A percentile compares a stretch with the other conserved stretches of the same genome.
These are phyloP conservation scores for Chauna torquata DNA, from an alignment of 2,113 vertebrate species.

Conservation along the genomic window DNA sequence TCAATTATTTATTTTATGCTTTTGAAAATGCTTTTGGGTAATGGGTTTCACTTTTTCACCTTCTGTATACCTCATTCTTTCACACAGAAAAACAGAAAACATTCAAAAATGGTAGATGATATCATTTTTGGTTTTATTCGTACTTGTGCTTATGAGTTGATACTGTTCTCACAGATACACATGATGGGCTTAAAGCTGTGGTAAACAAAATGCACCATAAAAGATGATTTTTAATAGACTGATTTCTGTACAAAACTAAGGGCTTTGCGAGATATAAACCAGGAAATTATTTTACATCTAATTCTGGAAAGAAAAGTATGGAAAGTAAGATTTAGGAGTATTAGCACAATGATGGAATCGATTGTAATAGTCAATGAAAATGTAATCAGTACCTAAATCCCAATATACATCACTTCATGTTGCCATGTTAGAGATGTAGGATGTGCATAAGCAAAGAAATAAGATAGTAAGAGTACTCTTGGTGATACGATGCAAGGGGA, in stretches of 20 bases:
- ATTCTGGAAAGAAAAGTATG: background rate
- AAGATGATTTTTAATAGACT: background rate
- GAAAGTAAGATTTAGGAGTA: background rate
- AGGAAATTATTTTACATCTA: background rate
- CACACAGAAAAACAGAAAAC: background rate
- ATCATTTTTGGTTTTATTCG: background rate
- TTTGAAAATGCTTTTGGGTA: slow-evolving; percentile 16
- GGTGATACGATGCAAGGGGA: background rate
- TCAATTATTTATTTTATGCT: slow-evolving; percentile 43
- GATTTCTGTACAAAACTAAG: background rate
- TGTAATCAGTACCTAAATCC: slow-evolving; percentile 9
- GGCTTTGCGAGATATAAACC: background rate
- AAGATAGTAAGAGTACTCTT: background rate
- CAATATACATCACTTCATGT: background rate
- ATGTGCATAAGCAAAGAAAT: background rate
- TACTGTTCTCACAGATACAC: background rate
- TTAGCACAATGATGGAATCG: background rate
- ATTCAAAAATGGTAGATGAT: background rate
- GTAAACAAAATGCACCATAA: background rate
- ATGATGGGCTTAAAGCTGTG: background rate
- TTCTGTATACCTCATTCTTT: background rate
- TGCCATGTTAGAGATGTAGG: background rate
- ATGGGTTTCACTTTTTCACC: background rate
- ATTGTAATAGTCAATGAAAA: background rate
- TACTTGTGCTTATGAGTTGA: background rate